phyloP scores from a whole-genome alignment of 2,113 vertebrate genomes.

The Psilopogon haemacephalus region DNA sequence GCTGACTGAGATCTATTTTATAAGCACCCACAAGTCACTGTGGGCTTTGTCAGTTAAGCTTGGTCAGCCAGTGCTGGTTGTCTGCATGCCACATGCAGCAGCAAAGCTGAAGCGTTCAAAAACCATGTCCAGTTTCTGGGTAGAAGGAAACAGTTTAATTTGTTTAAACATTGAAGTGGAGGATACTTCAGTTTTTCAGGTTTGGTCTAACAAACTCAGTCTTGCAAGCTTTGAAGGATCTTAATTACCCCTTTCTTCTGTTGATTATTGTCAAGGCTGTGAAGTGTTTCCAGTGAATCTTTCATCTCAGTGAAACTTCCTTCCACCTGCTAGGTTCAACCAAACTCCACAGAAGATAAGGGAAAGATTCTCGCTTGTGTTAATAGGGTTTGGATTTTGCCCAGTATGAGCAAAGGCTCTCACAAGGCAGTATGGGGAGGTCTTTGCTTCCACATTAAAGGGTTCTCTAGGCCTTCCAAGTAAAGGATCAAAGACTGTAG shows the following conservation, averaged over 20 bases:
- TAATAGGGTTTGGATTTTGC: neutral
- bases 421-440: neutral
- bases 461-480: neutral
- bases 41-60: neutral
- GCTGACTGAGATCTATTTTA: neutral
- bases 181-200: neutral
- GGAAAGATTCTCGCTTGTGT: neutral
- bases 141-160: neutral
- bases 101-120: neutral
- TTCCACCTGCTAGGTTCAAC: neutral
- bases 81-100: accelerated
- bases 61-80: neutral
- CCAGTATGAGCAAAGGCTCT: neutral
- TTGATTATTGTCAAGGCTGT: neutral
- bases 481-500: neutral
- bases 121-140: neutral
- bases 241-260: neutral
- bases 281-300: neutral
- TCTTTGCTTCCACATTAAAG: neutral
- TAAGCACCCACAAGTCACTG: neutral
- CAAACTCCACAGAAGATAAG: neutral
- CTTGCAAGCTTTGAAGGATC: neutral
- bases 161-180: neutral
- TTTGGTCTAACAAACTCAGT: neutral
- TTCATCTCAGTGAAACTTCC: neutral